Evolutionary conservation across 1,140 invertebrate species (phyloP).

Genomic region (Pseudomyrmex gracilis): DNA sequence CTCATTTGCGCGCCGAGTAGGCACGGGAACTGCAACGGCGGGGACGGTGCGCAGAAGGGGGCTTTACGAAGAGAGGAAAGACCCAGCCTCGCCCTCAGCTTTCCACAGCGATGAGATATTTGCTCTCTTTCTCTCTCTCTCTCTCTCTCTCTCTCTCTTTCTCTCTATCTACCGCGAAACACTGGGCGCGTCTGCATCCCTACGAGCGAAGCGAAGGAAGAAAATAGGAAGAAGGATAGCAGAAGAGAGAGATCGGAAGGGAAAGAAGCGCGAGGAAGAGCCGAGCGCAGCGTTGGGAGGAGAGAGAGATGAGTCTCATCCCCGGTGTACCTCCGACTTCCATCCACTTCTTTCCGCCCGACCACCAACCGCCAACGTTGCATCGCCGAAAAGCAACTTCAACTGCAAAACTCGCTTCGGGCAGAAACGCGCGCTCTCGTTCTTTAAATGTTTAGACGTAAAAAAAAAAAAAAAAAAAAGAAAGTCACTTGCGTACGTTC

Average conservation of each 20-base stretch:
- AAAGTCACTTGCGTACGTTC: not conserved
- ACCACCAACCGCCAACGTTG: slow-evolving; percentile 41
- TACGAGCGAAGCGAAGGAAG: slow-evolving; percentile 23
- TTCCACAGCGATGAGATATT: slow-evolving; percentile 63
- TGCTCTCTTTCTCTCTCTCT: slow-evolving; percentile 42
- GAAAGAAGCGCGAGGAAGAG: slow-evolving; percentile 45
- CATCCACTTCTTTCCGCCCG: slow-evolving; percentile 42
- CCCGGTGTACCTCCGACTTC: slow-evolving; percentile 4
- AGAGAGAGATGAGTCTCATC: slow-evolving; percentile 60
- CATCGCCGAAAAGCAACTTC: slow-evolving; percentile 35
- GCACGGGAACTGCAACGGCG: slow-evolving; percentile 71
- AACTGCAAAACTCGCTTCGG: slow-evolving; percentile 43
- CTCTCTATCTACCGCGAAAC: slow-evolving; percentile 30
- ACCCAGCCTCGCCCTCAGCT: not conserved
- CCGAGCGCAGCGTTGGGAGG: slow-evolving; percentile 17
- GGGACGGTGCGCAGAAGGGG: slow-evolving; percentile 1
- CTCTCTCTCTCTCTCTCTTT: slow-evolving; percentile 25
- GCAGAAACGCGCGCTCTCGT: not conserved
- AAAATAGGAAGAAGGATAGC: slow-evolving; percentile 2
- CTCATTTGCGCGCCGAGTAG: slow-evolving; percentile 84
- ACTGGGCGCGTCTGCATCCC: slow-evolving; percentile 27
- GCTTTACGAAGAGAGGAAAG: slow-evolving; percentile 15
- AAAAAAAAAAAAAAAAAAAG: slow-evolving; percentile 11
- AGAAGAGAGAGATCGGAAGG: not conserved
- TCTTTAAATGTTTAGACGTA: not conserved